Conservation (phyloP, 1,140 invertebrate species). For the Pectinophora gossypiella region DNA sequence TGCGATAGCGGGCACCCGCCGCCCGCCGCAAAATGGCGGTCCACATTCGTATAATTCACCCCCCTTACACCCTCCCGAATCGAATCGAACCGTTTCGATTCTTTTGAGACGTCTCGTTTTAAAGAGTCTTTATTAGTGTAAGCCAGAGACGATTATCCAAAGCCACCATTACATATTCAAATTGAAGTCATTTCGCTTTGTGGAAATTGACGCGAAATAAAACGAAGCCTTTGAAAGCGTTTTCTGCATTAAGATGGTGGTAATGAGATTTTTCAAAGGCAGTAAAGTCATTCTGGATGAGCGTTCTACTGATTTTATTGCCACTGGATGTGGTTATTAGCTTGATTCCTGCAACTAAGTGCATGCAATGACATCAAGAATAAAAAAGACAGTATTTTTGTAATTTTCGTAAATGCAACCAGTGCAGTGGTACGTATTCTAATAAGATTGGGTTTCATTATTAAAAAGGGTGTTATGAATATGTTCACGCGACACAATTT, state of each 20-base stretch:
- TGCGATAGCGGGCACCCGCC: constrained; percentile 45
- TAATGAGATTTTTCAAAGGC: constrained; percentile 39
- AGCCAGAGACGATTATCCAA: constrained; percentile 71
- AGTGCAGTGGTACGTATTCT: too few relatives aligned
- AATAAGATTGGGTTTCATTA: too few relatives aligned
- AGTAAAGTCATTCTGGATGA: not conserved
- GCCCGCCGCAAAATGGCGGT: constrained; percentile 69
- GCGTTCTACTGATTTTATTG: not conserved
- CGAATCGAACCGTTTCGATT: constrained; percentile 69
- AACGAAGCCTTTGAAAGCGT: constrained; percentile 59
- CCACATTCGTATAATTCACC: constrained; percentile 74
- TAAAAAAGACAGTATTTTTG: too few relatives aligned
- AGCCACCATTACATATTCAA: constrained; percentile 75
- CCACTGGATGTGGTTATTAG: too few relatives aligned
- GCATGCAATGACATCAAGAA: too few relatives aligned
- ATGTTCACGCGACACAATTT: constrained; percentile 18
- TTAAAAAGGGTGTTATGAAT: not conserved
- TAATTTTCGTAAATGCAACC: too few relatives aligned
- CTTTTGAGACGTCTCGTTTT: constrained; percentile 67
- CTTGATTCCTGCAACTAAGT: too few relatives aligned
- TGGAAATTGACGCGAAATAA: constrained; percentile 73
- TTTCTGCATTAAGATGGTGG: constrained; percentile 33
- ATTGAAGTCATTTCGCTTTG: constrained; percentile 71
- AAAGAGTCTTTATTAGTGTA: constrained; percentile 73
- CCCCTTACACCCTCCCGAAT: constrained; percentile 60